Evolutionary conservation across 2,888 invertebrate genomes (phyloP), one percentile per base, ranked within the genome.

Genomic region (Gortyna flavago): DNA sequence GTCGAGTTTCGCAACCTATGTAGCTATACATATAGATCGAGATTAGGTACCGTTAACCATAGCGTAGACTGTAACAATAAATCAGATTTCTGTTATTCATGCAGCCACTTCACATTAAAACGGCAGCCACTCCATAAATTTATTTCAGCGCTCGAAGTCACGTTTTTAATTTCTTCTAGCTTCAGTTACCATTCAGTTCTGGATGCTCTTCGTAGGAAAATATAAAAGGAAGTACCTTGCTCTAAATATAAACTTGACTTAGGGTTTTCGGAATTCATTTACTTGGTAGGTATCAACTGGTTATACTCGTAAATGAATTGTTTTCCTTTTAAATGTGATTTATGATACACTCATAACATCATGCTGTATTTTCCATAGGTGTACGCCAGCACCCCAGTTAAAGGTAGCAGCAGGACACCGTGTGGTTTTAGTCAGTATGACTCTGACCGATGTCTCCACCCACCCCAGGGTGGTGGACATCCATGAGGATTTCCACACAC

Each of bases 121-220:
- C 35, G 9, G n/a, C 35, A 48, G 25, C 9, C 11, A 29, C 11
- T 77, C 6, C 35, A 44, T 79, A 29, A 66, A 80, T 59, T 78
- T 41, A 18, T 41, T 68, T 59, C 29, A 57, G 32, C 35, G 38
- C 29, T 54, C 6, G n/a, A 41, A 29, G 32, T 79, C 41, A 57
- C 29, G 25, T 67, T 79, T 41, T 16, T 11, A 5, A 9, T 29
- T n/a, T 57, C 2, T 48, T 44, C 29, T 18, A 59, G 21, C 1
- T 29, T 6, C 2, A 8, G n/a, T n/a, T 57, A 16, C 41, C 5
- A 41, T 32, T 32, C 54, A 18, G 2, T 57, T 44, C 13, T 32
- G 21, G n/a, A 11, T 74, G 16, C 32, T 8, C 48, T 44, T 32
- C 54, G 16, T 25, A 57, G 57, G 32, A 32, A 51, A 32, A 54